Base-by-base conservation (phyloP, 2,113 vertebrate species). In the Rhizomys pruinosus region DNA sequence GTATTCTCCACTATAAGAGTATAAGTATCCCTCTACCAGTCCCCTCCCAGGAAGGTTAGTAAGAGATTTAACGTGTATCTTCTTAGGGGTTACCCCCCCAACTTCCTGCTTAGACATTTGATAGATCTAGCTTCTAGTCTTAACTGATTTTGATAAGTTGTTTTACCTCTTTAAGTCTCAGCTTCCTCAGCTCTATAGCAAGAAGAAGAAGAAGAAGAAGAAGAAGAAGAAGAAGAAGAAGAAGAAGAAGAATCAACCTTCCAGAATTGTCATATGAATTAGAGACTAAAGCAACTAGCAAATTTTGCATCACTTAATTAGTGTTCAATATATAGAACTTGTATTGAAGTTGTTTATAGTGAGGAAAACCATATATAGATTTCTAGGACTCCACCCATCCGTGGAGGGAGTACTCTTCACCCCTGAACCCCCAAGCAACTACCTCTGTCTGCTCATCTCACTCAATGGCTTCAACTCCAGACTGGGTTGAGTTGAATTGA, bases 71-170 rank as follows among this genome's bases (percentile, higher is more conserved):
- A 12, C 64, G 15, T 9, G 29, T 16, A 20, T 13, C 63, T 8
- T 82, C 37, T 82, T 9, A 5, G 4, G 2, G 20, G 27, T 34
- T 37, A 29, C 15, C 3, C 16, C 8, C 12, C 7, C 7, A 27
- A 80, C 2, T 34, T 7, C 23, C 63, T 92, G 8, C 63, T 79
- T 91, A 93, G 74, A 91, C 39, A 88, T 72, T 84, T 68, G 32
- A 27, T 76, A 29, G 1, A 68, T 3, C 10, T 92, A 57, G 37
- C 12, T 32, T 84, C 61, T 86, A 34, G 22, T 79, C 61, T 84
- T 88, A 76, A 52, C 37, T 68, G 90, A 69, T 34, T 19, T 93
- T 90, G 77, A 80, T 72, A 95, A 37, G 73, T 71, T 52, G 57
- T 23, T 89, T 74, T 63, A 76, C 10, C 44, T 74, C 63, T 82